Percentiles rank a stretch among this genome's conserved stretches.
These are phyloP conservation scores for Ifrita kowaldi DNA, from an alignment of 2,113 vertebrate genomes.

Conservation along the genomic window DNA sequence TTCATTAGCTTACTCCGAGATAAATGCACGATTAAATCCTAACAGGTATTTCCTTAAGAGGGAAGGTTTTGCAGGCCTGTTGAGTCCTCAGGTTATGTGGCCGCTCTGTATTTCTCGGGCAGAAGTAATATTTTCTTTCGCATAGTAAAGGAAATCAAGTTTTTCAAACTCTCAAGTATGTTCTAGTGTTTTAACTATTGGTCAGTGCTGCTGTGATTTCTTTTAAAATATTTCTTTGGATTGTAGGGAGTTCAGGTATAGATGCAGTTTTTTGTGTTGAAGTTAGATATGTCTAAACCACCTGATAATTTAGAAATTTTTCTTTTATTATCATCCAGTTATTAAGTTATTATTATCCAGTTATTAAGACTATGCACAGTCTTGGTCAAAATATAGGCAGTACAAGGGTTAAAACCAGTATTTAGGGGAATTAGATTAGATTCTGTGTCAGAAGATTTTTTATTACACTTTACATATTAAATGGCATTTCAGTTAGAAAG, in stretches of 20 bases:
- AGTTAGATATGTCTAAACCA: background rate
- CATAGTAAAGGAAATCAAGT: background rate
- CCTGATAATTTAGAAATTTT: background rate
- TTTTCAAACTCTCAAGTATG: background rate
- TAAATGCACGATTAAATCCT: background rate
- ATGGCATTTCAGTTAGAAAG: background rate
- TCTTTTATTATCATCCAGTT: background rate
- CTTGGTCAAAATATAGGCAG: background rate
- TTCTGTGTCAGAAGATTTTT: background rate
- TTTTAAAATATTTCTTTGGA: background rate
- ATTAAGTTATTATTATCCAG: background rate
- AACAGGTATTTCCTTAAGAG: background rate
- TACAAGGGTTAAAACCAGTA: background rate
- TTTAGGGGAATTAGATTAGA: background rate
- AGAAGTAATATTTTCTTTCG: background rate
- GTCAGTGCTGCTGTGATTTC: background rate
- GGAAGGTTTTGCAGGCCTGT: background rate
- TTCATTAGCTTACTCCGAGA: background rate
- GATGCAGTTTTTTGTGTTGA: background rate
- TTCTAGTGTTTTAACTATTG: background rate
- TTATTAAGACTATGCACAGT: background rate
- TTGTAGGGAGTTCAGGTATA: background rate
- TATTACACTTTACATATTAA: background rate
- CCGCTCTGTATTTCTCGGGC: background rate
- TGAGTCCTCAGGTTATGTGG: background rate